Conservation (phyloP, 2,113 vertebrate species). For the Oriolus oriolus region DNA sequence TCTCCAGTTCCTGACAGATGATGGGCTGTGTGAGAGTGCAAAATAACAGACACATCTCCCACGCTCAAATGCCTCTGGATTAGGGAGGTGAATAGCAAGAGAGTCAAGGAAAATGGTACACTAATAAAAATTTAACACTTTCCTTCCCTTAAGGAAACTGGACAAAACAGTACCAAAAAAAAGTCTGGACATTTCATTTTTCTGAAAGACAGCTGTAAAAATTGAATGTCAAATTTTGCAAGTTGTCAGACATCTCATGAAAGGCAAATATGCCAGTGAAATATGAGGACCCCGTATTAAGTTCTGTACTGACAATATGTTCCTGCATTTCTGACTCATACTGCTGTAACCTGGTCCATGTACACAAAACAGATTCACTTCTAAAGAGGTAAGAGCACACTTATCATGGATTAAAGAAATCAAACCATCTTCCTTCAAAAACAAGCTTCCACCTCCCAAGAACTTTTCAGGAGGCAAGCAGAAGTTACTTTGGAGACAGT, state of each 20-base stretch:
- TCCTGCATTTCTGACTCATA: background rate
- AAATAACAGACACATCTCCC: conserved; percentile 61
- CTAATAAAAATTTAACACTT: conserved; percentile 66
- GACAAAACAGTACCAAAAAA: background rate
- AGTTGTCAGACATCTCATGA: background rate
- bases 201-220: conserved; percentile 39
- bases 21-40: conserved; percentile 49
- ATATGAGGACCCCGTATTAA: background rate
- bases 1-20: conserved; percentile 67
- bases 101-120: conserved; percentile 61
- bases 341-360: background rate
- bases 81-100: conserved; percentile 70
- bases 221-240: background rate
- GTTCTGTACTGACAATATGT: background rate
- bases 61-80: conserved; percentile 63
- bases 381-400: background rate
- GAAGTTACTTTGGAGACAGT: background rate
- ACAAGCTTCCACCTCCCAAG: background rate
- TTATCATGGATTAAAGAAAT: background rate
- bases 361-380: background rate
- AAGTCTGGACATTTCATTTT: conserved; percentile 14
- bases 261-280: background rate
- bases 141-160: conserved; percentile 16
- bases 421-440: background rate
- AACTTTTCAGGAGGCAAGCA: background rate